A percentile compares a stretch with the other conserved stretches of the same genome.
Conservation (phyloP, 2,888 invertebrate genomes). For the Pammene aurita region DNA sequence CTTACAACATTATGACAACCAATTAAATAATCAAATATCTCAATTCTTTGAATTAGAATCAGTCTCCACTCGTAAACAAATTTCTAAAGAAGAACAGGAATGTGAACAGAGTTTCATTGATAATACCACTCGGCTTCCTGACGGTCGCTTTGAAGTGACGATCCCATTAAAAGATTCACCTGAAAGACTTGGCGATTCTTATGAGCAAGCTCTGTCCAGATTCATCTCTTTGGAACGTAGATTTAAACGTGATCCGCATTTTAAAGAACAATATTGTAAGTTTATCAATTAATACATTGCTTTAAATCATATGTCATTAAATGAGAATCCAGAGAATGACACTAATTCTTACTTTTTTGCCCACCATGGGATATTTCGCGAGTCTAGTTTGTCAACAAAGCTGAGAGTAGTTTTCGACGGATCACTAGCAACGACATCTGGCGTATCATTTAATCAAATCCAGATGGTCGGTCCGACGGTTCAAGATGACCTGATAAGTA, state of each 20-base stretch:
- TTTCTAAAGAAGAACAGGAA: constrained; percentile 7
- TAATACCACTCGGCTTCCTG: constrained; percentile 5
- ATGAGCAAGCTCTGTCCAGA: constrained; percentile 3
- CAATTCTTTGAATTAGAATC: constrained; percentile 3
- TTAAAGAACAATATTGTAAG: constrained; percentile 15
- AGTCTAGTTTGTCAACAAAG: constrained; percentile 38
- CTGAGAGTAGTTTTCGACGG: too few relatives aligned
- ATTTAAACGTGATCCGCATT: constrained; percentile 23
- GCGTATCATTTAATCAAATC: too few relatives aligned
- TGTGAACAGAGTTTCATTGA: constrained; percentile 10
- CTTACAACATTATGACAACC: not conserved
- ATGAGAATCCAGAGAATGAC: not conserved
- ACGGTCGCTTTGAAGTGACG: constrained; percentile 3
- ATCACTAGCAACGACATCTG: too few relatives aligned
- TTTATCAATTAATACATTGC: constrained; percentile 43
- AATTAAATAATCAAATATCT: not conserved
- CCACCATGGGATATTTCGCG: constrained; percentile 43
- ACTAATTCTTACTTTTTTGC: constrained; percentile 4
- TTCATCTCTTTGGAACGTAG: not conserved
- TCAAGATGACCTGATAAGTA: too few relatives aligned
- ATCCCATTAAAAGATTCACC: constrained; percentile 16
- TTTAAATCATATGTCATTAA: constrained; percentile 23
- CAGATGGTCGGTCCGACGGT: too few relatives aligned
- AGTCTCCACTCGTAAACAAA: not conserved
- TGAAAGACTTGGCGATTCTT: constrained; percentile 1